phyloP scores from a whole-genome alignment of 2,888 invertebrate genomes.

The Exocentrus adspersus region DNA sequence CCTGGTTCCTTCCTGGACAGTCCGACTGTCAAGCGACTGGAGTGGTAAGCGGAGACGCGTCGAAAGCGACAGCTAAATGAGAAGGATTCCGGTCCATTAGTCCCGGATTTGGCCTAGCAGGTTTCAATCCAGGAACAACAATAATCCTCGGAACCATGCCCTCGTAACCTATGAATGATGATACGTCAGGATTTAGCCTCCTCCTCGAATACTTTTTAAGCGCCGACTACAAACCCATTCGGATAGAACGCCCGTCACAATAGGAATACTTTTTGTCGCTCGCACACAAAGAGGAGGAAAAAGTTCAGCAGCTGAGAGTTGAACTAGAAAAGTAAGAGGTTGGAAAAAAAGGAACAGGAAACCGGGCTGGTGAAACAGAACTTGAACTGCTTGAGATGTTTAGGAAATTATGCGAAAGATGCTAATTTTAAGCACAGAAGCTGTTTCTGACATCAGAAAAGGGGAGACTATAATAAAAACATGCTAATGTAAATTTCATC shows the following conservation, averaged over 20 bases:
- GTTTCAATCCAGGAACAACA: slow-evolving; percentile 9
- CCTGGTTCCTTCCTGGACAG: no score
- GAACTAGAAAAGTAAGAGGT: background rate
- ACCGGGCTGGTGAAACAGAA: background rate
- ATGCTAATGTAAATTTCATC: no score
- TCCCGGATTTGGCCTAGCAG: background rate
- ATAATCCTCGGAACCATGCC: slow-evolving; percentile 1
- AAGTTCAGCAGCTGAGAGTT: background rate
- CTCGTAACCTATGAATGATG: slow-evolving; percentile 16
- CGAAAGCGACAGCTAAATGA: slow-evolving; percentile 10
- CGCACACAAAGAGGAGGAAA: background rate
- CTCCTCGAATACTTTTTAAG: background rate
- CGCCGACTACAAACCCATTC: slow-evolving; percentile 2
- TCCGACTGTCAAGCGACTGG: background rate
- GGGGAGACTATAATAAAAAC: no score
- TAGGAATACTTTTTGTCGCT: slow-evolving; percentile 13
- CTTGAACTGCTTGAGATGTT: no score
- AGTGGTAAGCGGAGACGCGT: background rate
- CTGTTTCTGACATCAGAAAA: no score
- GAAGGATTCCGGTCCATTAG: slow-evolving; percentile 9
- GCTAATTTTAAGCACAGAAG: no score
- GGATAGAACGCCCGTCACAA: slow-evolving; percentile 5
- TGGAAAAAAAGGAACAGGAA: background rate
- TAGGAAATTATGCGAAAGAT: no score
- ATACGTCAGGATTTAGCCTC: background rate